Base-by-base conservation (phyloP, 1,140 invertebrate genomes). In the Temnothorax longispinosus region DNA sequence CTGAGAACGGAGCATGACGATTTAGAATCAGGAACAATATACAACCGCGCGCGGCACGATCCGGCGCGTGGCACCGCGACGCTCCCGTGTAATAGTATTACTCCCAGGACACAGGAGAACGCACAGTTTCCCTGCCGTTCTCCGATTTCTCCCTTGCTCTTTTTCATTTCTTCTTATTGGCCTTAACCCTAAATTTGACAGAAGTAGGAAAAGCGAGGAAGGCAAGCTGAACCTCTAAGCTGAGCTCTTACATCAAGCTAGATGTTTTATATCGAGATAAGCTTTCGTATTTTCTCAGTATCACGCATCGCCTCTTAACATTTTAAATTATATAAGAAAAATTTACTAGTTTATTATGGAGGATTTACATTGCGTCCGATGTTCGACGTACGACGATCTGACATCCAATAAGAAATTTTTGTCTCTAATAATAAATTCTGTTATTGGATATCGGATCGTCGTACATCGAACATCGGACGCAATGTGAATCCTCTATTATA, bases 21-120 rank as follows among this genome's bases (percentile, higher is more conserved):
- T 89, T 89, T 87, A 87, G 52, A 27, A 60, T 77, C 35, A 8
- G 58, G 72, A 27, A 27, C 27, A 27, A 27, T 27, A 27, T 27
- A 32, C 38, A 32, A 72, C 7, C 38, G 38, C 65, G 35, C 65
- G 54, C 58, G 80, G 52, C 67, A 80, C 74, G 56, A 88, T 56
- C 86, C 56, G 88, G 75, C 92, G 80, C 91, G 92, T 92, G 91
- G 85, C 92, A 82, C 86, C 89, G 89, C 80, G 86, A 90, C 82
- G 90, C 50, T 56, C 44, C 84, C 18, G 18, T 56, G 35, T 91
- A 91, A 91, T 62, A 85, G 72, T 65, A 92, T 92, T 92, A 92
- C 87, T 69, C 75, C 76, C 71, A 85, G 67, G 56, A 72, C 52
- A 32, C 44, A 38, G 41, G 27, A 47, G 65, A n/a, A 71, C 41